phyloP scores from a whole-genome alignment of 2,888 invertebrate species.

The Allacma fusca region DNA sequence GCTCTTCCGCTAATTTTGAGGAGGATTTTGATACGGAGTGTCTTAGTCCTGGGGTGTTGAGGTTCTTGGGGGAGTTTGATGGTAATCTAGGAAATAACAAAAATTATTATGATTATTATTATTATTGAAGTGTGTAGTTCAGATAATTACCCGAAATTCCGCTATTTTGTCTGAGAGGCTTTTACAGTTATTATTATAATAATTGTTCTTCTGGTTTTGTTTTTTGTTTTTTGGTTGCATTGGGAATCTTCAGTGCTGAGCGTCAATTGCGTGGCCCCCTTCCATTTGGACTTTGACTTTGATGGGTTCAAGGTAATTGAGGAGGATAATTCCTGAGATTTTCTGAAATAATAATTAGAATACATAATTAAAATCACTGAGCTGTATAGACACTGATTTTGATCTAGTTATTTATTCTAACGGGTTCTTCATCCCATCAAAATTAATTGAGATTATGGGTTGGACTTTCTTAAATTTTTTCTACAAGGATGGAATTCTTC shows the following conservation, averaged over 20 bases:
- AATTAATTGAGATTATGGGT: too few relatives aligned
- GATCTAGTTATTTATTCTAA: too few relatives aligned
- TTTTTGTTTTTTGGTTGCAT: background rate
- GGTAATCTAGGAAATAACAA: background rate
- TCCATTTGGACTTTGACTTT: constrained; percentile 14
- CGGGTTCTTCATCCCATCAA: too few relatives aligned
- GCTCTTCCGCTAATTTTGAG: background rate
- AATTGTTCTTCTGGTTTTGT: background rate
- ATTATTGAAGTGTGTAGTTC: too few relatives aligned
- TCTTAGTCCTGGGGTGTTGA: background rate
- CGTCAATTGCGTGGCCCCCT: background rate
- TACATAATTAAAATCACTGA: too few relatives aligned
- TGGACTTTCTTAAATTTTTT: too few relatives aligned
- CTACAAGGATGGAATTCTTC: too few relatives aligned
- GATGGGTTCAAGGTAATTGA: constrained; percentile 6
- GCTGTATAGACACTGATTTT: too few relatives aligned
- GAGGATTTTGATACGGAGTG: background rate
- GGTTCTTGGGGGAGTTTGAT: background rate
- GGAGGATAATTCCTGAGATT: background rate
- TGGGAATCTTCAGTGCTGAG: background rate
- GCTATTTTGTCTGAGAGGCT: background rate
- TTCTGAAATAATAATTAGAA: too few relatives aligned
- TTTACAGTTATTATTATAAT: background rate
- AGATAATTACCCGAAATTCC: too few relatives aligned
- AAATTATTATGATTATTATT: too few relatives aligned